These are phyloP conservation scores for Columbina picui DNA, from an alignment of 2,113 vertebrate species.

Conservation along the genomic window DNA sequence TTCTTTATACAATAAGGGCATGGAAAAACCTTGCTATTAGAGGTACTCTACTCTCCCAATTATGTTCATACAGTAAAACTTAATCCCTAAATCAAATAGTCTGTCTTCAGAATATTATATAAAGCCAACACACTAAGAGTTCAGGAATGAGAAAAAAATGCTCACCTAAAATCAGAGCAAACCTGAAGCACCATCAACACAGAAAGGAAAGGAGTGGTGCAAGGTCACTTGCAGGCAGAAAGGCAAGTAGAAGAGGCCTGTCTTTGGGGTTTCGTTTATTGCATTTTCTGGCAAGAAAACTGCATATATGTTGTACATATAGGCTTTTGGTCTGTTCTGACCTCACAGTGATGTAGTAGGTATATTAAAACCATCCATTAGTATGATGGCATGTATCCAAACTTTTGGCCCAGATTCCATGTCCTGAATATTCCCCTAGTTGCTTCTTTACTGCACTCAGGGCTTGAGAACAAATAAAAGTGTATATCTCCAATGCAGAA, in stretches of 20 bases:
- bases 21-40: not conserved
- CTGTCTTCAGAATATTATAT: not conserved
- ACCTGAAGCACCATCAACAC: not conserved
- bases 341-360: not conserved
- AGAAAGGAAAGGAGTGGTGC: not conserved
- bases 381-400: accelerated
- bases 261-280: not conserved
- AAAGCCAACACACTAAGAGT: not conserved
- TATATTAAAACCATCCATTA: not conserved
- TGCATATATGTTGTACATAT: not conserved
- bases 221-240: not conserved
- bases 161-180: not conserved
- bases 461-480: not conserved
- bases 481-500: not conserved
- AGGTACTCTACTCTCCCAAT: not conserved
- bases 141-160: not conserved
- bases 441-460: not conserved
- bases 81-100: not conserved
- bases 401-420: not conserved
- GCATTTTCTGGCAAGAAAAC: not conserved
- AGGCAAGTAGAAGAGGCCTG: not conserved
- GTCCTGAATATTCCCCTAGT: not conserved
- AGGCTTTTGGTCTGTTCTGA: not conserved
- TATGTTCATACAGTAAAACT: not conserved
- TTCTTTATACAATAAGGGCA: not conserved